These are phyloP conservation scores for Tachycineta bicolor DNA, from an alignment of 2,113 vertebrate species.

Conservation along the genomic window DNA sequence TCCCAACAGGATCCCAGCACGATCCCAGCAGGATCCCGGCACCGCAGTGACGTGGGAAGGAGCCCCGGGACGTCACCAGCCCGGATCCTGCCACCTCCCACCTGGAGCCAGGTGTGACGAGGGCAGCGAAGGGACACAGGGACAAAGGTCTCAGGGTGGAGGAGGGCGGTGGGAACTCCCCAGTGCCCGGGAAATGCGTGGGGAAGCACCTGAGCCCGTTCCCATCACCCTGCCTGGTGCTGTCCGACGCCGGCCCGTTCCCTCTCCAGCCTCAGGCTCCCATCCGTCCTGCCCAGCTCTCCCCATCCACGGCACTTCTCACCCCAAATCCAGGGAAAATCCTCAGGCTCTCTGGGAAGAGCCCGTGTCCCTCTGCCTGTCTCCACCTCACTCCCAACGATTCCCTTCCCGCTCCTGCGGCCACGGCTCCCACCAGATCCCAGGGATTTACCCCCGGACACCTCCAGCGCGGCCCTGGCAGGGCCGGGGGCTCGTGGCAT, in stretches of 20 bases:
- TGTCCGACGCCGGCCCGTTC: not conserved
- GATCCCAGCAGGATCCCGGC: not conserved
- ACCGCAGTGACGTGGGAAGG: accelerated
- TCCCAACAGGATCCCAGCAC: too few species aligned
- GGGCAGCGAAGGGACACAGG: not conserved
- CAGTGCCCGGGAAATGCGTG: accelerated
- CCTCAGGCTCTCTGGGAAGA: not conserved
- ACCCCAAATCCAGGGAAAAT: not conserved
- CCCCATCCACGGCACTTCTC: too few species aligned
- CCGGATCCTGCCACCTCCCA: not conserved
- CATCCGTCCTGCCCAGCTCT: not conserved
- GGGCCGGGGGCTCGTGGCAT: too few species aligned
- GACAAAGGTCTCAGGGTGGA: not conserved
- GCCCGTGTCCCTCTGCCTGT: not conserved
- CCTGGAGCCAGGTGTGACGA: not conserved
- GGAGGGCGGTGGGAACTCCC: not conserved
- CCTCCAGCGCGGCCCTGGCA: too few species aligned
- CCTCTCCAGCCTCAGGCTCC: not conserved
- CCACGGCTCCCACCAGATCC: accelerated
- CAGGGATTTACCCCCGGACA: not conserved
- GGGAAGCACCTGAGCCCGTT: not conserved
- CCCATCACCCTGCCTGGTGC: not conserved
- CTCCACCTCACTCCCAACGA: accelerated
- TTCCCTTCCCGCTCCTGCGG: not conserved
- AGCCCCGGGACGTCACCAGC: not conserved